A percentile compares a stretch with the other conserved stretches of the same genome.
Conservation (phyloP, 2,797 vertebrate species). For the Chromis chromis region DNA sequence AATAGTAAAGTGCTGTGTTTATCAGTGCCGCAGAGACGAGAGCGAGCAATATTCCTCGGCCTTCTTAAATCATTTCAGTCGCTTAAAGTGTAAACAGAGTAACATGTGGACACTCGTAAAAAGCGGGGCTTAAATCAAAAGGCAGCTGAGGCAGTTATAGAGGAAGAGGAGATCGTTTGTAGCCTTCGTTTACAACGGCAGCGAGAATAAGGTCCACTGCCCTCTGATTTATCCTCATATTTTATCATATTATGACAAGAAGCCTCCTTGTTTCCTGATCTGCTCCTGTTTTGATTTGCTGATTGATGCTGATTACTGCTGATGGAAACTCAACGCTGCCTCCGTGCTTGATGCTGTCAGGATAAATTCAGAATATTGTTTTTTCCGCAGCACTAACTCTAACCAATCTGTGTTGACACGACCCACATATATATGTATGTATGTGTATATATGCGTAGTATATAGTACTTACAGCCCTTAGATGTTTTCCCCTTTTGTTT, state of each 20-base stretch:
- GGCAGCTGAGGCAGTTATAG: background rate
- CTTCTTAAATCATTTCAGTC: slow-evolving; percentile 42
- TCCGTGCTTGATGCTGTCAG: background rate
- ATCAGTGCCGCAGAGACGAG: slow-evolving; percentile 27
- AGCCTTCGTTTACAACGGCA: background rate
- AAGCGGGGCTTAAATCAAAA: slow-evolving; percentile 43
- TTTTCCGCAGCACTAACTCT: too few species aligned
- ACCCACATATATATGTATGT: too few species aligned
- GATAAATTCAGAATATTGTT: background rate
- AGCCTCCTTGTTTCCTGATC: background rate
- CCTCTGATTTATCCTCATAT: background rate
- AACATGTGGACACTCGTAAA: slow-evolving; percentile 24
- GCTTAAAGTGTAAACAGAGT: slow-evolving; percentile 44
- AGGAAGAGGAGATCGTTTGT: background rate
- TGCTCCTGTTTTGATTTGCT: background rate
- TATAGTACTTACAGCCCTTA: too few species aligned
- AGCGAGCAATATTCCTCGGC: slow-evolving; percentile 8
- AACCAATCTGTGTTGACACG: too few species aligned
- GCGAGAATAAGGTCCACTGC: background rate
- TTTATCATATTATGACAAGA: background rate
- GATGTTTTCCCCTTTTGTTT: too few species aligned
- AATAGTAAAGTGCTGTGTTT: slow-evolving; percentile 56
- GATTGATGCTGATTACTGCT: background rate
- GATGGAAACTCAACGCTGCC: background rate
- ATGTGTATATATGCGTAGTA: too few species aligned